A percentile compares a stretch with the other conserved stretches of the same genome.
These are phyloP conservation scores for Stenchaetothrips biformis DNA, from an alignment of 2,888 invertebrate genomes.

Conservation along the genomic window DNA sequence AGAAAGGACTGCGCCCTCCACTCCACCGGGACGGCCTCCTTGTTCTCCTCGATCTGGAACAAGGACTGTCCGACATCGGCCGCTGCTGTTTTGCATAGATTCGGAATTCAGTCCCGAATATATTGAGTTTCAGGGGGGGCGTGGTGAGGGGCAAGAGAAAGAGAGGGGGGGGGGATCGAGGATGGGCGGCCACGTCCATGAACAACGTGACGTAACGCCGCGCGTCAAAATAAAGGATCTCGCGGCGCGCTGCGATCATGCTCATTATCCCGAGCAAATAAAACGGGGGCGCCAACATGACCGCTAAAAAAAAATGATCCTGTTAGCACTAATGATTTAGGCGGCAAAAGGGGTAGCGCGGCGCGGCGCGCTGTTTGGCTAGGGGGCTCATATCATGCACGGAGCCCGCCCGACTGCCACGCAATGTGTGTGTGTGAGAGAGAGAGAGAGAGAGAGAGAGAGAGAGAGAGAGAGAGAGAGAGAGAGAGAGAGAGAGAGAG, in stretches of 20 bases:
- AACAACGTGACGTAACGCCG: neutral
- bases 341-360: neutral
- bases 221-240: neutral
- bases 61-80: neutral
- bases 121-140: neutral
- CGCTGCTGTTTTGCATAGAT: conserved; percentile 14
- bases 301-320: neutral
- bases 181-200: neutral
- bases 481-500: neutral
- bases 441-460: neutral
- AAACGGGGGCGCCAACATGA: neutral
- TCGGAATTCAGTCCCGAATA: neutral
- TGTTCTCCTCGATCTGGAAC: neutral
- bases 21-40: neutral
- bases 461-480: neutral
- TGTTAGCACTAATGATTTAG: neutral
- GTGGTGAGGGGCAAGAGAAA: no score
- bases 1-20: neutral
- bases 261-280: neutral
- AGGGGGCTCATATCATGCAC: neutral
- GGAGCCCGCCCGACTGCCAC: neutral
- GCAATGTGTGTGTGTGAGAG: no score
- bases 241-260: neutral
- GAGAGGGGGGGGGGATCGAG: neutral
- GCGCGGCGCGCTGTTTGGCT: neutral